Conservation (phyloP, 2,113 vertebrate genomes). For the Cricetomys ansorgei region DNA sequence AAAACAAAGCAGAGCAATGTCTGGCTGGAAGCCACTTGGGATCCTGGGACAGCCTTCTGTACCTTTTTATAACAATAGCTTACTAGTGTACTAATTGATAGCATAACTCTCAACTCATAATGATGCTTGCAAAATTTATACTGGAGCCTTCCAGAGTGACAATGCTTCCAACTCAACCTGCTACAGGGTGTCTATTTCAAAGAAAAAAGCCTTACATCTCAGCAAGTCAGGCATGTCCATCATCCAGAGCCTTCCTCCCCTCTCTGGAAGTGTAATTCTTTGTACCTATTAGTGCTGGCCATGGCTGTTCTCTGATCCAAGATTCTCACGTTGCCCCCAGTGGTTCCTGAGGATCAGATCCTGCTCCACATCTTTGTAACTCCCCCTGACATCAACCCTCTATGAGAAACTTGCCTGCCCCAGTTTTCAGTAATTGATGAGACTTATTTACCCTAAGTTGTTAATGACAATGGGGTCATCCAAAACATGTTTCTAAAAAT, state of each 20-base stretch:
- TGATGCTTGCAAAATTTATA: background rate
- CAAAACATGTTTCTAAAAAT: conserved; percentile 8
- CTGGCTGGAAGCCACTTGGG: background rate
- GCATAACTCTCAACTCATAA: background rate
- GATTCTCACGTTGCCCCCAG: background rate
- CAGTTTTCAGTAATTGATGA: background rate
- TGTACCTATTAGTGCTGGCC: no score
- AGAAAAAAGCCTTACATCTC: background rate
- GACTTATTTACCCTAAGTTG: background rate
- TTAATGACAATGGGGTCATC: background rate
- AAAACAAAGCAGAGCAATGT: background rate
- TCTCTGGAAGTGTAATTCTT: background rate
- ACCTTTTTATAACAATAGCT: background rate
- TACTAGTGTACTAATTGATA: background rate
- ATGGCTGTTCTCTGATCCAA: background rate
- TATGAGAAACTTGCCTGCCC: background rate
- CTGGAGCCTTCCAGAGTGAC: background rate
- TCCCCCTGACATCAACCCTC: background rate
- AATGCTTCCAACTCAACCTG: background rate
- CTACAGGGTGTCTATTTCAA: background rate
- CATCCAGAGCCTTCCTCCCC: background rate
- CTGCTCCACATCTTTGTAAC: background rate
- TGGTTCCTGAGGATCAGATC: background rate
- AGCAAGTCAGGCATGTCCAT: background rate
- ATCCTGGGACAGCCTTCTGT: background rate